Percentiles rank a stretch among this genome's conserved stretches.
phyloP scores from a whole-genome alignment of 2,888 invertebrate genomes.

The Phyllotreta cruciferae region DNA sequence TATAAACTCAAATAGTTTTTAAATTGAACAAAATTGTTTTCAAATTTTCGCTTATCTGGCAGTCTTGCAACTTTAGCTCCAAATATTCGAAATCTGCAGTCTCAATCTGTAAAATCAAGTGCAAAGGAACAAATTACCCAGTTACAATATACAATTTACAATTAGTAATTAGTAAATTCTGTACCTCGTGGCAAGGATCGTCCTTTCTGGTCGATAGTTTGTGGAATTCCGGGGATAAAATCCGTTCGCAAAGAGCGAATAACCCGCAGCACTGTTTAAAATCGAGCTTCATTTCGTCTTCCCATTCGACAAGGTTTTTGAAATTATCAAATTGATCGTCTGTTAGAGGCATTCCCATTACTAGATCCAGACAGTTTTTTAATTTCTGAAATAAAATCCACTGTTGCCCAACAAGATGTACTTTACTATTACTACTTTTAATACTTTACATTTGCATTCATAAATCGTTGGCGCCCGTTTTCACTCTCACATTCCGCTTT shows the following conservation, averaged over 20 bases:
- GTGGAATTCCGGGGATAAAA: conserved; percentile 64
- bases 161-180: background rate
- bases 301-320: conserved; percentile 64
- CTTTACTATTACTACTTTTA: too few species aligned
- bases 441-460: conserved; percentile 63
- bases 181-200: conserved; percentile 76
- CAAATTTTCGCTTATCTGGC: conserved; percentile 63
- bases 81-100: conserved; percentile 73
- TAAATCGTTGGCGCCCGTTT: conserved; percentile 50
- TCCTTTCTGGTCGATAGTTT: conserved; percentile 64
- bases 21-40: conserved; percentile 63
- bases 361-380: conserved; percentile 65
- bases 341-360: conserved; percentile 71
- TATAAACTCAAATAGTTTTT: conserved; percentile 32
- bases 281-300: conserved; percentile 63
- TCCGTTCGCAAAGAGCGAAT: conserved; percentile 77
- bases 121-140: background rate
- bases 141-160: background rate
- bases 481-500: conserved; percentile 53
- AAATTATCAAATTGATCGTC: conserved; percentile 63
- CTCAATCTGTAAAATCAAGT: conserved; percentile 65
- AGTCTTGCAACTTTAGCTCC: conserved; percentile 64
- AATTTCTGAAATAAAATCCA: conserved; percentile 60
- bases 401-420: too few species aligned
- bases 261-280: conserved; percentile 83